Base-by-base conservation (phyloP, 1,140 invertebrate genomes). In the Zaprionus vittiger region DNA sequence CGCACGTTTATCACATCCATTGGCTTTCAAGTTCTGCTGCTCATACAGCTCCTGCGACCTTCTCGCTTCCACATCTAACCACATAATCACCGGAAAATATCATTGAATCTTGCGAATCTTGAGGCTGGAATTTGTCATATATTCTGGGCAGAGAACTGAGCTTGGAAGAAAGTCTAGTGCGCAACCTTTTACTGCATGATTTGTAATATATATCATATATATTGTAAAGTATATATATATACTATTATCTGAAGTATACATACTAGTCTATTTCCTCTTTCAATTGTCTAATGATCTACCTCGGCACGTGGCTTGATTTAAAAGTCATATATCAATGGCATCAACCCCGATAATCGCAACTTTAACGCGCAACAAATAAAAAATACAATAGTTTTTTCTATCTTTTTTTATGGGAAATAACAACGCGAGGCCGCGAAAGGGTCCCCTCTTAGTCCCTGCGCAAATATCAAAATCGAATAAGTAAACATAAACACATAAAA, bases 391-490 rank as follows among this genome's bases (percentile, higher is more conserved):
- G 59, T 69, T 75, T 65, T 73, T 80, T 70, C 78, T 80, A 78
- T 80, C 78, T 69, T 73, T 73, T 73, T 73, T 76, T 72, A 65
- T 76, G 73, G 69, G 69, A 72, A 76, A 73, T 38, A 24, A 74
- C 49, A 68, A 66, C 17, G 38, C 61, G 56, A 76, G 44, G 47
- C 61, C 28, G 4, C 9, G 26, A 52, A 54, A 31, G 57, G 73
- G 72, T 54, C 70, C 70, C 65, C 80, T 11, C 17, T 52, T 2
- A 79, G 89, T 69, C 71, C 80, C 65, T 63, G 64, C 70, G 64
- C 62, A 87, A 89, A 87, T 78, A 87, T 89, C 81, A 56, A 71
- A 89, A 87, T 83, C 83, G 84, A 76, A 79, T 84, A 81, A 76
- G 83, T 75, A 87, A 87, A 87, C 84, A 84, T 57, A 83, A 79